A percentile compares a stretch with the other conserved stretches of the same genome.
phyloP scores from a whole-genome alignment of 2,888 invertebrate species.

The Zonitis immaculata region DNA sequence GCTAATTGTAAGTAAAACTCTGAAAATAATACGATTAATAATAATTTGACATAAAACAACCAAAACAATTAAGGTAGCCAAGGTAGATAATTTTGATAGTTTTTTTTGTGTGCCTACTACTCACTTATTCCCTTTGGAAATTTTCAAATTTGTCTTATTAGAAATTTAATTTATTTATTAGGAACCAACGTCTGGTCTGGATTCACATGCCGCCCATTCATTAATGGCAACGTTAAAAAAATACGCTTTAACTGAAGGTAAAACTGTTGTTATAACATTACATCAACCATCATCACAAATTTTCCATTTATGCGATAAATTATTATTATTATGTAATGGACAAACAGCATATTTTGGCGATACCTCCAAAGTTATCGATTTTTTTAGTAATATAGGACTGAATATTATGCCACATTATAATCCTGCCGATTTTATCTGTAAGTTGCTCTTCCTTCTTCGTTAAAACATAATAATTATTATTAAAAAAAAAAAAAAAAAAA shows the following conservation, averaged over 20 bases:
- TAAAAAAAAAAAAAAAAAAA: too few species aligned
- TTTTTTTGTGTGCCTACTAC: too few species aligned
- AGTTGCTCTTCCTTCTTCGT: too few species aligned
- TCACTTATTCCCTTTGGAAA: too few species aligned
- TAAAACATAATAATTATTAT: too few species aligned
- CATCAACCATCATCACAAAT: slow-evolving; percentile 82
- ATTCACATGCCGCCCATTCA: slow-evolving; percentile 72
- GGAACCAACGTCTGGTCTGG: slow-evolving; percentile 81
- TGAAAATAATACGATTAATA: too few species aligned
- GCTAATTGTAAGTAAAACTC: too few species aligned
- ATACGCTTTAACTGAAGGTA: slow-evolving; percentile 70
- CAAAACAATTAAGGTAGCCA: too few species aligned
- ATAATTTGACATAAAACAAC: too few species aligned
- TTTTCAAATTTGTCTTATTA: too few species aligned
- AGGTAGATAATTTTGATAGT: too few species aligned
- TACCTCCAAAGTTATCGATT: slow-evolving; percentile 64
- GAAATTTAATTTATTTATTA: too few species aligned
- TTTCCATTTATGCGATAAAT: slow-evolving; percentile 76
- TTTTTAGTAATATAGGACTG: slow-evolving; percentile 67
- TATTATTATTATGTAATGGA: slow-evolving; percentile 66
- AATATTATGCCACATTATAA: slow-evolving; percentile 73
- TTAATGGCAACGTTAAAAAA: slow-evolving; percentile 68
- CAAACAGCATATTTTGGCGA: slow-evolving; percentile 74
- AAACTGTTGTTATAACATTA: slow-evolving; percentile 73
- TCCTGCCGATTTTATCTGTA: slow-evolving; percentile 78